phyloP scores from a whole-genome alignment of 2,888 invertebrate genomes.

The Papilio elwesi region DNA sequence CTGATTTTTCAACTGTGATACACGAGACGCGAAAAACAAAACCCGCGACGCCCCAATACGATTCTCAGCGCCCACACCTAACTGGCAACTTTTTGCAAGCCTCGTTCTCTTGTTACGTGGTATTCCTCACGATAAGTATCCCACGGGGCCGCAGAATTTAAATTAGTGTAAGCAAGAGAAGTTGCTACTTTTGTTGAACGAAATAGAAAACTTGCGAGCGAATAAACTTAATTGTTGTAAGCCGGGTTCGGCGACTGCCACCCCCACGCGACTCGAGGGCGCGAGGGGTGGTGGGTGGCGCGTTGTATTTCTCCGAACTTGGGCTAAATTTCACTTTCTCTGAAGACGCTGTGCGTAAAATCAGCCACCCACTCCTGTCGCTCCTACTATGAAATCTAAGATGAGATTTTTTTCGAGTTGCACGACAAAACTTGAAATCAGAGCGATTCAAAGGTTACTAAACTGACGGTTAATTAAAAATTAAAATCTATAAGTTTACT shows the following conservation, averaged over 20 bases:
- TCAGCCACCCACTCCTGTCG: constrained; percentile 72
- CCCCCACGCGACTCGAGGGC: constrained; percentile 61
- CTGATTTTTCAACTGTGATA: constrained; percentile 62
- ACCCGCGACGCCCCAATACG: constrained; percentile 39
- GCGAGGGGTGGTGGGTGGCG: constrained; percentile 61
- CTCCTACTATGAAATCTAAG: constrained; percentile 64
- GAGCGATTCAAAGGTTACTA: constrained; percentile 1
- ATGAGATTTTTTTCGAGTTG: constrained; percentile 64
- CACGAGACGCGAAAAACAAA: constrained; percentile 38
- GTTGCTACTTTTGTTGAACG: constrained; percentile 57
- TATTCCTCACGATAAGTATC: constrained; percentile 4
- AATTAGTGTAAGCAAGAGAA: constrained; percentile 41
- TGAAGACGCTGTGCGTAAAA: constrained; percentile 82
- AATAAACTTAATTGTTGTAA: constrained; percentile 84
- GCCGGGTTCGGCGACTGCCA: constrained; percentile 74
- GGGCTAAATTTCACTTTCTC: constrained; percentile 84
- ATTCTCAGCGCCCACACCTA: constrained; percentile 20
- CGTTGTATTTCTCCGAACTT: constrained; percentile 83
- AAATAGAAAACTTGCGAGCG: constrained; percentile 74
- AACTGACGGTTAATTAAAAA: background rate
- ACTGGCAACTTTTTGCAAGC: constrained; percentile 28
- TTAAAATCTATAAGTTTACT: background rate
- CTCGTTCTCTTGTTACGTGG: background rate
- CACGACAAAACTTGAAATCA: no score
- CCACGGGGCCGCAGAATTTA: constrained; percentile 34